phyloP scores from a whole-genome alignment of 2,797 vertebrate genomes.

The Bucorvus abyssinicus region DNA sequence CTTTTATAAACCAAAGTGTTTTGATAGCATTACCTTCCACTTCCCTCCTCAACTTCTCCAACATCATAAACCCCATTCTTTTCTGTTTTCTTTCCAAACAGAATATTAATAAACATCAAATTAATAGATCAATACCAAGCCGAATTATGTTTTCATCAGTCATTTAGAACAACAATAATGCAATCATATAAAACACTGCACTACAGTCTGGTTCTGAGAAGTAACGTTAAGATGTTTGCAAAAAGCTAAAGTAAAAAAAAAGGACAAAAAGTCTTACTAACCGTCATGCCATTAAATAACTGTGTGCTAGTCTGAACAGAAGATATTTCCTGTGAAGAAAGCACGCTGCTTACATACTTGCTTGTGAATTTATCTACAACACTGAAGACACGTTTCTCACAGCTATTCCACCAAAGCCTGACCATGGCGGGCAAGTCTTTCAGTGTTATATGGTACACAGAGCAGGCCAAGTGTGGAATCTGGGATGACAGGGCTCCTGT shows the following conservation, averaged over 20 bases:
- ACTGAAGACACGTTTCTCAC: constrained; percentile 92
- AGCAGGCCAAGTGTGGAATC: constrained; percentile 92
- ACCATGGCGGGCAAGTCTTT: constrained; percentile 98
- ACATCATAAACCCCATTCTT: not conserved
- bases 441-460: constrained; percentile 90
- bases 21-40: not conserved
- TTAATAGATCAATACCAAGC: not conserved
- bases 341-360: constrained; percentile 89
- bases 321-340: constrained; percentile 93
- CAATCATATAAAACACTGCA: not conserved
- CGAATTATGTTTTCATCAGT: not conserved
- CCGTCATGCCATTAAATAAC: constrained; percentile 94
- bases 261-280: constrained; percentile 72
- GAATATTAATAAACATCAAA: not conserved
- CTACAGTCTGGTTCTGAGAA: not conserved
- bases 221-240: not conserved
- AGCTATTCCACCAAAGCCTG: constrained; percentile 96
- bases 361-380: constrained; percentile 93
- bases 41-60: not conserved
- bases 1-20: not conserved
- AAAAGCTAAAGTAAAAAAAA: not conserved
- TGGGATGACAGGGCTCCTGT: constrained; percentile 79
- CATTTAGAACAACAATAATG: not conserved
- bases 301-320: constrained; percentile 92
- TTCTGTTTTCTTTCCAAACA: not conserved